A percentile compares a stretch with the other conserved stretches of the same genome.
These are phyloP conservation scores for Monodelphis domestica DNA, from an alignment of 2,797 vertebrate species.

Conservation along the genomic window DNA sequence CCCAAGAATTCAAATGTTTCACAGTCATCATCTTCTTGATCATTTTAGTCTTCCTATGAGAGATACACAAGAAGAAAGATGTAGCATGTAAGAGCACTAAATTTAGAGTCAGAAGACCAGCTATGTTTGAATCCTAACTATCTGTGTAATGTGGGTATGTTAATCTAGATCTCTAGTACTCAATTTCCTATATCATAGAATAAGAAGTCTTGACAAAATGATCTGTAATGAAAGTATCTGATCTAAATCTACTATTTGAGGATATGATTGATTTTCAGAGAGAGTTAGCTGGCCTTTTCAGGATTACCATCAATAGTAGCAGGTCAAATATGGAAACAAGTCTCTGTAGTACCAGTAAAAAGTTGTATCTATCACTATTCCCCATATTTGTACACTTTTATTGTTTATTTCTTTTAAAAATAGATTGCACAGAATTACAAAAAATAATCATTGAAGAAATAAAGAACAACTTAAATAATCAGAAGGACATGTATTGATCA, in stretches of 20 bases:
- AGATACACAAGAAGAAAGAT: not conserved
- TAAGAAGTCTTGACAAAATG: not conserved
- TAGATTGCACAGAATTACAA: not conserved
- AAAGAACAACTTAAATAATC: not conserved
- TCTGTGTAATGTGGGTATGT: not conserved
- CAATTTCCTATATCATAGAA: not conserved
- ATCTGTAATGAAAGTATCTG: not conserved
- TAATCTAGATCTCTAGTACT: not conserved
- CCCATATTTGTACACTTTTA: not conserved
- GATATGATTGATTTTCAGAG: not conserved
- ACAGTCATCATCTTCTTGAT: not conserved
- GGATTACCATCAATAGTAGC: not conserved
- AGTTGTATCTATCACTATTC: not conserved
- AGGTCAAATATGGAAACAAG: not conserved
- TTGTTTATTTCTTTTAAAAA: not conserved
- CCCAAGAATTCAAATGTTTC: not conserved
- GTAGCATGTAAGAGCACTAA: not conserved
- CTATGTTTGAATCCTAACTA: not conserved
- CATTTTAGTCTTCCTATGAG: not conserved
- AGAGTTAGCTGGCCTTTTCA: not conserved
- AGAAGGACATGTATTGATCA: not conserved
- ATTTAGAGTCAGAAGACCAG: not conserved
- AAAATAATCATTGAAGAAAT: not conserved
- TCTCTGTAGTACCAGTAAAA: not conserved
- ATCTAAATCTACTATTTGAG: not conserved